These are phyloP conservation scores for Coenobita brevimanus DNA, from an alignment of 1,140 invertebrate species.

Conservation along the genomic window DNA sequence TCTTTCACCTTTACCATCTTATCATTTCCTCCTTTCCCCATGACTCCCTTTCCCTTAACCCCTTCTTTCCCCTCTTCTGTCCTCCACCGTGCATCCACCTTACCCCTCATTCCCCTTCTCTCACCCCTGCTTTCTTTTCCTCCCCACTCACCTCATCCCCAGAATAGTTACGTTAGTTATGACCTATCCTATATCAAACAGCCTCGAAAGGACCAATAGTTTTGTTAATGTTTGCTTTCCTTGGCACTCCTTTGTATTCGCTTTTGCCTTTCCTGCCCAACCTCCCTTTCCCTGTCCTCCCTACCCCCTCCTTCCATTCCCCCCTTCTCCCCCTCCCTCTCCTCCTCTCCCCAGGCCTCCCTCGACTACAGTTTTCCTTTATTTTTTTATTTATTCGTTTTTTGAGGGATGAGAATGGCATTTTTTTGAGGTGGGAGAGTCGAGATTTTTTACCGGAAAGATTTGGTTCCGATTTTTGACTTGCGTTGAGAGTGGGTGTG, in stretches of 20 bases:
- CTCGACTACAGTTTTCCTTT: no score
- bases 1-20: no score
- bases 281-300: slow-evolving; percentile 1
- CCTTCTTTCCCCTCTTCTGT: no score
- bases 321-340: neutral
- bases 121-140: neutral
- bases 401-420: no score
- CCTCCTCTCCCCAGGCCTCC: neutral
- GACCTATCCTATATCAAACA: no score
- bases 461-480: no score
- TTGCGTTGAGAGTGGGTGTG: neutral
- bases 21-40: no score
- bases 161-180: neutral
- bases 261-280: neutral
- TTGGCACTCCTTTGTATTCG: neutral
- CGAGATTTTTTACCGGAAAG: no score
- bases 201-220: no score
- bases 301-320: neutral
- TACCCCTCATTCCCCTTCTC: neutral
- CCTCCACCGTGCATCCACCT: neutral
- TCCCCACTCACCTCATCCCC: neutral
- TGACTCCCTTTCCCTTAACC: no score
- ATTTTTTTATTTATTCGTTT: no score
- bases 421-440: no score
- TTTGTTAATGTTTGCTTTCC: slow-evolving; percentile 1